Evolutionary conservation across 1,140 invertebrate genomes (phyloP), one percentile per base, ranked within the genome.

Genomic region (Nebria ingens): DNA sequence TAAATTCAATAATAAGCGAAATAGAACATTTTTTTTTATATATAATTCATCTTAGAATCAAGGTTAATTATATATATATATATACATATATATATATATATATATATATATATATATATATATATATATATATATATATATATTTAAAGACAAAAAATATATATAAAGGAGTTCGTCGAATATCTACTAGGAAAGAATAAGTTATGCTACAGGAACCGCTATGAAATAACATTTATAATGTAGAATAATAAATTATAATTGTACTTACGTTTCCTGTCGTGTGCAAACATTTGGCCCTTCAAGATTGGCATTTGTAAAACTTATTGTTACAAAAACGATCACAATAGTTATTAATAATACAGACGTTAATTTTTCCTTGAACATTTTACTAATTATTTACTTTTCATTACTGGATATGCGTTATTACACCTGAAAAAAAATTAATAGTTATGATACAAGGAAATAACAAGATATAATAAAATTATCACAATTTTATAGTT

Each of bases 251-350:
- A n/a, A n/a, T n/a, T n/a, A n/a, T n/a, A n/a, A n/a, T 29, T 15
- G 11, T 54, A 75, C 76, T 77, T 70, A 81, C 79, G 69, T 69
- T 70, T 79, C 76, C 60, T 77, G 68, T 63, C 69, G 70, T 13
- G 69, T 74, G 60, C 78, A 80, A 40, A 80, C 71, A 65, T 80
- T 78, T 21, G 78, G 75, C 51, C 78, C 78, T 59, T 71, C 67
- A n/a, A 76, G 62, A 19, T 63, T 60, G 6, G 55, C 52, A 42
- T 38, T 42, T 6, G 42, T 21, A 57, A 15, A 29, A 34, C 11
- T 58, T 45, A 59, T 9, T 12, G 40, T 17, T 45, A 45, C 9
- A 12, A 17, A 12, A 12, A 45, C 9, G 17, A 45, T 11, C 6
- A 45, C 15, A 4, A 17, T 12, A 12, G 40, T 17, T 45, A 45